These are phyloP conservation scores for Andrena trimmerana DNA, from an alignment of 2,888 invertebrate species.

Conservation along the genomic window DNA sequence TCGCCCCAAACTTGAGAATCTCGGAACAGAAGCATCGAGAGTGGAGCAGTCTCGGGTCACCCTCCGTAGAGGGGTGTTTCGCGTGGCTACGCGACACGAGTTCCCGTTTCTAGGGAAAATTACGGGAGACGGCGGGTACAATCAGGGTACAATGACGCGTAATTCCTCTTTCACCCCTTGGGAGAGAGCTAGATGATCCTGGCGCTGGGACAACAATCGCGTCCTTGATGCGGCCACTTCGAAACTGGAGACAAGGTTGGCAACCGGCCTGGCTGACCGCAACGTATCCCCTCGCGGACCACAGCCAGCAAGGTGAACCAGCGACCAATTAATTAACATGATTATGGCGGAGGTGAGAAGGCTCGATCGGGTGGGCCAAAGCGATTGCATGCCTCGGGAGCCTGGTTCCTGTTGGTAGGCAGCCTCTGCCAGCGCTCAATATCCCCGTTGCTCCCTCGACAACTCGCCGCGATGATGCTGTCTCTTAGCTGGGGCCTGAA, in stretches of 20 bases:
- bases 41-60: too few relatives aligned
- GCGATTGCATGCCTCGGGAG: conserved; percentile 40
- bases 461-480: neutral
- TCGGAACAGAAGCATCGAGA: too few relatives aligned
- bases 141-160: conserved; percentile 22
- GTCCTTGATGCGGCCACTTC: conserved; percentile 29
- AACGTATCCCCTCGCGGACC: conserved; percentile 60
- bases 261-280: conserved; percentile 53
- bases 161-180: conserved; percentile 25
- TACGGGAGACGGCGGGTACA: neutral
- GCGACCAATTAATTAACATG: conserved; percentile 69
- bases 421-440: neutral
- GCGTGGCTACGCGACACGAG: neutral
- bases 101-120: conserved; percentile 5
- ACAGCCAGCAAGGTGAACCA: conserved; percentile 59
- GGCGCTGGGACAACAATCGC: conserved; percentile 39
- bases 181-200: conserved; percentile 33
- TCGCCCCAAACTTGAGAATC: too few relatives aligned
- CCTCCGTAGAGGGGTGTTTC: neutral
- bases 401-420: conserved; percentile 14
- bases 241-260: conserved; percentile 48
- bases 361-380: conserved; percentile 61
- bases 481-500: neutral
- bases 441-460: neutral
- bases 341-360: conserved; percentile 67